phyloP scores from a whole-genome alignment of 2,797 vertebrate species.

The Phoeniculus purpureus region DNA sequence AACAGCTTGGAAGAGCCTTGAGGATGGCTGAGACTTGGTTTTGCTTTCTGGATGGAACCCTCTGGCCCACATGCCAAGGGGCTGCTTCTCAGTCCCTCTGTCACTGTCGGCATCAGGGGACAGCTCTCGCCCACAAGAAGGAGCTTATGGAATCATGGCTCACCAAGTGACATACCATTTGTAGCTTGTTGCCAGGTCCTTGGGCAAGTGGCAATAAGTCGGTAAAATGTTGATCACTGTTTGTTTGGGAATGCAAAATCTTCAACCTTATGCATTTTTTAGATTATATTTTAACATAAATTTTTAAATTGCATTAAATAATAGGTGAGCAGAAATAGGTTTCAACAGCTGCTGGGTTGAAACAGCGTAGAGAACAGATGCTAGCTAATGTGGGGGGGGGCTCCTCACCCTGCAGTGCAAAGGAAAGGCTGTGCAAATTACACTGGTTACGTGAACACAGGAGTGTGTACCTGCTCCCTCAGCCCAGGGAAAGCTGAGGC shows the following conservation, averaged over 20 bases:
- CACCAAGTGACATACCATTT: not conserved
- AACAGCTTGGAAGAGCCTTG: not conserved
- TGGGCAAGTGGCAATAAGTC: not conserved
- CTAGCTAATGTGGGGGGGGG: not conserved
- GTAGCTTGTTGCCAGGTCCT: not conserved
- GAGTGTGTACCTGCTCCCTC: not conserved
- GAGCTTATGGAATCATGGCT: not conserved
- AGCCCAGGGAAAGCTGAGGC: not conserved
- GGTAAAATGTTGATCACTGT: not conserved
- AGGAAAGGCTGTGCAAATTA: not conserved
- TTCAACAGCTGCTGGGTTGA: not conserved
- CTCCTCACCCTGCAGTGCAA: not conserved
- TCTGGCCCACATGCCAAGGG: rapidly evolving
- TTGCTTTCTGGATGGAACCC: not conserved
- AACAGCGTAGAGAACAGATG: not conserved
- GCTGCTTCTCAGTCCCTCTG: rapidly evolving
- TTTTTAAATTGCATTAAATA: no score
- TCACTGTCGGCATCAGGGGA: rapidly evolving
- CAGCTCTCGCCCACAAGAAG: not conserved
- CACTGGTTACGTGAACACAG: not conserved
- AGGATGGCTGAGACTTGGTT: rapidly evolving
- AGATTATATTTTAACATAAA: not conserved
- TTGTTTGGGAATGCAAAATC: conserved; percentile 10
- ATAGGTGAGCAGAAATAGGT: not conserved
- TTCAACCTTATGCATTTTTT: not conserved